Base-by-base conservation (phyloP, 2,888 invertebrate species). In the Callinectes sapidus region DNA sequence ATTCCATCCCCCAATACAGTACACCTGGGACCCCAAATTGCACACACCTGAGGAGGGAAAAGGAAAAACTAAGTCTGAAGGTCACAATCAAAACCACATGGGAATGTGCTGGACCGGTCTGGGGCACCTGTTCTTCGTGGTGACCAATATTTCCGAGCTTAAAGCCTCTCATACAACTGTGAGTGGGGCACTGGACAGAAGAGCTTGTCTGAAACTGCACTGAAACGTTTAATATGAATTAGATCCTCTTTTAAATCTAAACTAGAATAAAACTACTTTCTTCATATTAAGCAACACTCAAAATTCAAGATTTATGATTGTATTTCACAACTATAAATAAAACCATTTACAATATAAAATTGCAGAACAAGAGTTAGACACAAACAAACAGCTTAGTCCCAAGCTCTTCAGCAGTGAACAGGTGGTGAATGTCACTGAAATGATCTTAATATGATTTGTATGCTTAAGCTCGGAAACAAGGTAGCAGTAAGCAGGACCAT, bases 1-100 rank as follows among this genome's bases (percentile, higher is more conserved):
- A 95, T 97, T 96, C 97, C 97, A 98, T 48, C 98, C 98, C 77
- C 98, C 98, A 94, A 98, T 96, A 95, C 97, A 97, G 96, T 97
- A 98, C 95, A 98, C 96, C 95, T 96, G 96, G 42, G 96, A 97
- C 93, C 97, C 96, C 94, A 97, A 95, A 95, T 96, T 96, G 95
- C 97, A 97, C 87, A 97, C 97, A 90, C 97, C 97, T 95, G 95
- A 87, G 28, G 95, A 95, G 90, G 90, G 66, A 92, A 77, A 92
- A 16, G 61, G 61, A 48, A 91, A 91, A 88, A 77, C 86, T 28
- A 48, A 39, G 23, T 14, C 35, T 35, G n/a, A 61, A 42, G 32
- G 42, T 42, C 77, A 32, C n/a, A 10, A 90, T n/a, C 10, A n/a
- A 23, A n/a, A 39, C 85, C 28, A 32, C 55, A 32, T 71, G 28